Percentiles rank a stretch among this genome's conserved stretches.
Conservation (phyloP, 2,888 invertebrate species). For the Nephrotoma flavescens region DNA sequence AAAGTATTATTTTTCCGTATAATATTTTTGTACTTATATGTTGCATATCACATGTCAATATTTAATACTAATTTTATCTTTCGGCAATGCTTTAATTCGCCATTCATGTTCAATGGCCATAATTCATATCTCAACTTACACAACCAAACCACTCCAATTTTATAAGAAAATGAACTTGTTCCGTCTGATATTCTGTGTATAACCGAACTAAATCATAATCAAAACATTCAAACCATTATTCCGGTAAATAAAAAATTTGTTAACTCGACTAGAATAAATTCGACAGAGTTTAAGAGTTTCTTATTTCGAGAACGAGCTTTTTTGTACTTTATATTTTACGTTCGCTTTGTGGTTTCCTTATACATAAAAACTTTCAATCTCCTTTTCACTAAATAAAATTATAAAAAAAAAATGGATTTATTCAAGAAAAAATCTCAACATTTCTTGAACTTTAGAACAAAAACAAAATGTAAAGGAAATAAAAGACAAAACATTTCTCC, state of each 20-base stretch:
- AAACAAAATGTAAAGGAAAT: not conserved
- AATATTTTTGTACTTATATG: too few relatives aligned
- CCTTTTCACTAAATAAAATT: not conserved
- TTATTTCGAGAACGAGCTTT: not conserved
- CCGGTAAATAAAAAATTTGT: not conserved
- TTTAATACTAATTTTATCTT: too few relatives aligned
- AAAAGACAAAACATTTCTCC: not conserved
- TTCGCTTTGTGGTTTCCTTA: not conserved
- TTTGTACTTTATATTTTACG: not conserved
- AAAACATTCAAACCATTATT: not conserved
- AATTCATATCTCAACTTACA: not conserved
- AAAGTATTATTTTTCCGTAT: too few relatives aligned
- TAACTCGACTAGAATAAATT: not conserved
- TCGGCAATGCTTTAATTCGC: too few relatives aligned
- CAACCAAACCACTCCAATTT: not conserved
- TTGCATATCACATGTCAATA: too few relatives aligned
- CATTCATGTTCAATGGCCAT: not conserved
- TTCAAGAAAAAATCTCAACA: not conserved
- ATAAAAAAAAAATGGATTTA: not conserved
- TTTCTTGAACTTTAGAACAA: not conserved
- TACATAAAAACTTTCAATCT: not conserved
- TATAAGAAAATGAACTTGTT: not conserved
- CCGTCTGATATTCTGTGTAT: not conserved
- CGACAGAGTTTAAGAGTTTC: not conserved
- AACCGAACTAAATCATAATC: not conserved